Conservation (phyloP, 2,113 vertebrate species). For the Catharus minimus region DNA sequence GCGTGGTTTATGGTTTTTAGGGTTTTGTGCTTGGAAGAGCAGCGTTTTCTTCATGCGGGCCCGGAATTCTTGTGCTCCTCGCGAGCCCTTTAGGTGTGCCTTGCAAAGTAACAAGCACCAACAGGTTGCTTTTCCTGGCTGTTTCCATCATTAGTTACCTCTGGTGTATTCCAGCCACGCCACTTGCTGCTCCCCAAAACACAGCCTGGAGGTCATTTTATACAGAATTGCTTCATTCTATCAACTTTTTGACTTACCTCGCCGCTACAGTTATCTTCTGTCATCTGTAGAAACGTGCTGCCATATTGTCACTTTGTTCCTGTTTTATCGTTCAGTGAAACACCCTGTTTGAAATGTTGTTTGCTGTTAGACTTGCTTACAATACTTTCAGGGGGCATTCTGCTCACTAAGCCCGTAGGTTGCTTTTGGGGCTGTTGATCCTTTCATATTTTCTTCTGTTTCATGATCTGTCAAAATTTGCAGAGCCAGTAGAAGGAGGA, state of each 20-base stretch:
- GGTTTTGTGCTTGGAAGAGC: too few species aligned
- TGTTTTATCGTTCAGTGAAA: not conserved
- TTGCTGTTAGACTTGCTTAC: fast-evolving
- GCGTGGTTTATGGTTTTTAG: too few species aligned
- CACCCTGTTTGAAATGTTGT: not conserved
- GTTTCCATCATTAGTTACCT: too few species aligned
- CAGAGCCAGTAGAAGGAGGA: not conserved
- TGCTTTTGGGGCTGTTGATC: not conserved
- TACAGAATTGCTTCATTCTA: not conserved
- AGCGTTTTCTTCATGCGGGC: too few species aligned
- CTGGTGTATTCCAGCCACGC: too few species aligned
- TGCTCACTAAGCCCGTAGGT: not conserved
- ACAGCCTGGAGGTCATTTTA: too few species aligned
- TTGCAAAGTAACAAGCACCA: too few species aligned
- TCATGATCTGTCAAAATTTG: not conserved
- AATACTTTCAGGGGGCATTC: fast-evolving
- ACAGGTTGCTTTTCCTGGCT: too few species aligned
- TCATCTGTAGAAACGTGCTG: not conserved
- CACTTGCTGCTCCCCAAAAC: too few species aligned
- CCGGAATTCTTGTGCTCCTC: too few species aligned
- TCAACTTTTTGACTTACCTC: not conserved
- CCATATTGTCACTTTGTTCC: not conserved
- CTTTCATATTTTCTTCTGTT: not conserved
- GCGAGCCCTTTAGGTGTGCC: too few species aligned
- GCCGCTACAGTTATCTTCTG: fast-evolving